These are phyloP conservation scores for Thereva unica DNA, from an alignment of 2,888 invertebrate genomes.

Conservation along the genomic window DNA sequence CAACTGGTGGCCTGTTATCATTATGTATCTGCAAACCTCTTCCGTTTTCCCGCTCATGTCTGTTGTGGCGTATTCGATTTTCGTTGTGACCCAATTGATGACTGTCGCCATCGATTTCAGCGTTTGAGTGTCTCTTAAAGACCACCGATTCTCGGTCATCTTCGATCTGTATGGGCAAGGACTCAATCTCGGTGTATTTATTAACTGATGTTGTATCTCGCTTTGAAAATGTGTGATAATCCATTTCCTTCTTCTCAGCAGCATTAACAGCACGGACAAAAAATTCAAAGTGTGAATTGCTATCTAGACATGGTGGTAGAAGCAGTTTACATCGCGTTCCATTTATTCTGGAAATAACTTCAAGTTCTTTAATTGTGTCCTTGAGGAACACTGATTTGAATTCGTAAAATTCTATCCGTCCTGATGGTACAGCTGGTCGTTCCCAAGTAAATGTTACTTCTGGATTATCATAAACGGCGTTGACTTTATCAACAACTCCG, in stretches of 20 bases:
- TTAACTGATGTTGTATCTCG: constrained; percentile 3
- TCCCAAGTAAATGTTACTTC: constrained; percentile 59
- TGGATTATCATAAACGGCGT: constrained; percentile 39
- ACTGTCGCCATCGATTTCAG: constrained; percentile 42
- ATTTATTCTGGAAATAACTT: constrained; percentile 45
- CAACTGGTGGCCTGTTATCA: neutral
- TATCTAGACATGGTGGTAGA: constrained; percentile 45
- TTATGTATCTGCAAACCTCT: constrained; percentile 10
- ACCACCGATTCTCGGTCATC: neutral
- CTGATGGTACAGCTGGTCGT: constrained; percentile 60
- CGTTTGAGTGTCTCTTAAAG: constrained; percentile 43
- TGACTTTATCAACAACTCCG: constrained; percentile 28
- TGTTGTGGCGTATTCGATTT: constrained; percentile 35
- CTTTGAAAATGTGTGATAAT: constrained; percentile 42
- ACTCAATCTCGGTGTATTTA: constrained; percentile 6
- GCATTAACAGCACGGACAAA: constrained; percentile 54
- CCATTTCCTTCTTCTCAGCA: constrained; percentile 43
- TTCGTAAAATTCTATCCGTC: constrained; percentile 64
- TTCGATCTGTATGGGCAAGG: too few relatives aligned
- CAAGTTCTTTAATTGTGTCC: constrained; percentile 8
- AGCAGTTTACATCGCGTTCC: constrained; percentile 44
- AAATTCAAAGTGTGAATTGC: constrained; percentile 36
- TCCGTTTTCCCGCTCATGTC: constrained; percentile 42
- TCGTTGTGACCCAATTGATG: constrained; percentile 6
- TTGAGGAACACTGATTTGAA: constrained; percentile 48